Evolutionary conservation across 2,797 vertebrate genomes (phyloP), one percentile per base, ranked within the genome.

Genomic region (Danio albolineatus): DNA sequence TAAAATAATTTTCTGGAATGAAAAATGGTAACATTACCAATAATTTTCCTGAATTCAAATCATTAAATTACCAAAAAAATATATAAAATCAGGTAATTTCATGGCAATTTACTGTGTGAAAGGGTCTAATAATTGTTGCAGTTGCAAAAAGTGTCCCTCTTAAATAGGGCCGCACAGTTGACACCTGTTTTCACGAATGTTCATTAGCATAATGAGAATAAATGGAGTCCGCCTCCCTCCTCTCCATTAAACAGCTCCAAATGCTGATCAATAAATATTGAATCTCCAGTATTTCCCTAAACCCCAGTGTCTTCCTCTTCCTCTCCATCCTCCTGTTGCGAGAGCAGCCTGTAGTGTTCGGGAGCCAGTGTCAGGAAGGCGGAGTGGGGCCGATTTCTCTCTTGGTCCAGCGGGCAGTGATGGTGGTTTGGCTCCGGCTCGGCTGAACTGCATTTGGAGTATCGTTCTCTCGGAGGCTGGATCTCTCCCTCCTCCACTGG

Each of bases 311-410:
- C 84, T 71, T 92, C 90, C 5, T 92, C 91, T 2, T 90, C 91
- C 13, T 87, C 90, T 1, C 14, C 75, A 10, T 92, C 92, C 72
- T 93, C 93, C 85, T 90, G 90, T 82, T 94, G 94, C 10, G 92
- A 74, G 21, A 94, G 86, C 61, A 93, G 92, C 14, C 69, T 86
- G 89, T 95, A 94, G 21, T 91, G 90, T 72, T 94, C 94, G 0
- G 41, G 65, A 12, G 87, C 85, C 62, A 90, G 7, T 0, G 89
- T 85, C 73, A 92, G 86, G 82, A 94, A 94, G 72, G 54, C 39
- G 5, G 78, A 80, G 71, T 85, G 88, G 62, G 85, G 86, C 38
- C 10, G 81, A 51, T 21, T 59, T 59, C 61, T 62, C 0, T 85
- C 85, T 13, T 89, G 92, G 5, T 86, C 86, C 2, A 76, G 36